Evolutionary conservation across 1,140 invertebrate species (phyloP), one percentile per base, ranked within the genome.

Genomic region (Sinonovacula constricta): DNA sequence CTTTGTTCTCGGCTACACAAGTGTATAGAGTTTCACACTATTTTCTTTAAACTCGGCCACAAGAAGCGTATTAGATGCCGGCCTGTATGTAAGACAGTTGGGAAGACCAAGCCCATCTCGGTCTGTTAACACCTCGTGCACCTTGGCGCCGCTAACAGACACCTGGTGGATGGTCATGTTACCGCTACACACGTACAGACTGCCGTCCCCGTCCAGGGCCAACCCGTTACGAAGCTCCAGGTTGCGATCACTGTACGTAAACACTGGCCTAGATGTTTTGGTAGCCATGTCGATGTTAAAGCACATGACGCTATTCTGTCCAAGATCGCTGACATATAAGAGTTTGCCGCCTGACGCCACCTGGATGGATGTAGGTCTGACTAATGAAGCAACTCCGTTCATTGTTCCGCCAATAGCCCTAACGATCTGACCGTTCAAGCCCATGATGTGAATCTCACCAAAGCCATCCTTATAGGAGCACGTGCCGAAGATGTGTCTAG

Each of bases 1-100:
- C n/a, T n/a, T n/a, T n/a, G n/a, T n/a, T n/a, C n/a, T n/a, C n/a
- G n/a, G n/a, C n/a, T n/a, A n/a, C n/a, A n/a, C n/a, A n/a, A n/a
- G n/a, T n/a, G n/a, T n/a, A n/a, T n/a, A n/a, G n/a, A n/a, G n/a
- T n/a, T n/a, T n/a, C n/a, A n/a, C n/a, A n/a, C 51, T 59, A 28
- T 70, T 70, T 33, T 70, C 51, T 60, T 70, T 70, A 24, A 59
- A 59, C 26, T 70, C 68, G n/a, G 51, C 54, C 12, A 70, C 34
- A 0, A 70, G 53, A n/a, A 70, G 68, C 7, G 57, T 51, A n/a
- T 70, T 57, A 31, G 45, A 36, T 12, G n/a, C 28, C 12, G 33
- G 1, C 2, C 49, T 59, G 15, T 59, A 26, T 0, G 53, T 31
- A 22, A 70, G 18, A 22, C 68, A 70, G 24, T 70, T 51, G 31